These are phyloP conservation scores for Danaus chrysippus DNA, from an alignment of 2,888 invertebrate species.

Conservation along the genomic window DNA sequence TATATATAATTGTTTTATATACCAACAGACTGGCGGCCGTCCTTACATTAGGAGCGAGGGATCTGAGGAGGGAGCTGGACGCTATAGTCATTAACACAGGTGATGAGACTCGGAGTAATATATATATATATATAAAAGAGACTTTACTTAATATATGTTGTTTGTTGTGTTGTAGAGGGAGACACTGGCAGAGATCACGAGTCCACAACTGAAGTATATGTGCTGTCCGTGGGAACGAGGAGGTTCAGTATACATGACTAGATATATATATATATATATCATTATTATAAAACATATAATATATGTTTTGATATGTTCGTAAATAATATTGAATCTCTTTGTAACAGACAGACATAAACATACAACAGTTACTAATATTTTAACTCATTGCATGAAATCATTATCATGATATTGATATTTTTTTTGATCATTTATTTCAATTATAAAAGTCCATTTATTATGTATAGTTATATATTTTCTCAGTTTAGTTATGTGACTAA, in stretches of 20 bases:
- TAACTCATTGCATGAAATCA: no score
- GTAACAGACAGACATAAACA: no score
- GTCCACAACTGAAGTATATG: conserved; percentile 62
- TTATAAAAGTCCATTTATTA: no score
- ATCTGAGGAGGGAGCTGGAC: conserved; percentile 61
- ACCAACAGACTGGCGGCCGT: conserved; percentile 60
- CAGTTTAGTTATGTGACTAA: neutral
- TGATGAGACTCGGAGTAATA: conserved; percentile 26
- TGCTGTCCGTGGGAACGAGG: conserved; percentile 65
- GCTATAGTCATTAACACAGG: conserved; percentile 68
- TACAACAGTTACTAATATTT: no score
- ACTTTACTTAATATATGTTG: neutral
- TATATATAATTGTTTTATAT: conserved; percentile 12
- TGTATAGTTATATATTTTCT: neutral
- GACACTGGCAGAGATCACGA: conserved; percentile 54
- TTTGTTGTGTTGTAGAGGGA: conserved; percentile 46
- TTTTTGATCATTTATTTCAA: no score
- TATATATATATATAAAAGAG: neutral
- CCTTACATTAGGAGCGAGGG: conserved; percentile 62
- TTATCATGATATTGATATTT: no score
- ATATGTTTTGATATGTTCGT: neutral
- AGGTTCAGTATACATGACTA: conserved; percentile 45
- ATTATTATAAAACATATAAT: conserved; percentile 5
- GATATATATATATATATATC: neutral
- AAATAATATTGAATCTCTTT: no score